Percentiles rank a stretch among this genome's conserved stretches.
Conservation (phyloP, 2,797 vertebrate genomes). For the Diglossa cyanea region DNA sequence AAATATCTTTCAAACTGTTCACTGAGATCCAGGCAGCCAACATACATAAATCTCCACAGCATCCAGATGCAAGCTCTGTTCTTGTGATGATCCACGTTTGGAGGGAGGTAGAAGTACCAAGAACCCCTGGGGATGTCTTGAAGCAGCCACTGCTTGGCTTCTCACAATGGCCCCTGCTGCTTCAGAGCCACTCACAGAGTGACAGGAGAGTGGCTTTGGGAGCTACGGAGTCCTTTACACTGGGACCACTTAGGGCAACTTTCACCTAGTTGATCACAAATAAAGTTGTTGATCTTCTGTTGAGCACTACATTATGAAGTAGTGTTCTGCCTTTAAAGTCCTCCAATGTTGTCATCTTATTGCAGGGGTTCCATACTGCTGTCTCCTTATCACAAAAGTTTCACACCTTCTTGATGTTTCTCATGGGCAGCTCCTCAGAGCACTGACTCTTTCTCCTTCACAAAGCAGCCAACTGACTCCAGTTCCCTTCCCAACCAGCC, state of each 20-base stretch:
- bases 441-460: too few relatives aligned
- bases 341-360: background rate
- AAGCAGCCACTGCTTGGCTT: accelerated
- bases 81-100: background rate
- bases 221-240: background rate
- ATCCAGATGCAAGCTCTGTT: background rate
- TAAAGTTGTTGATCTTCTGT: background rate
- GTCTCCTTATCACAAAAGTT: too few relatives aligned
- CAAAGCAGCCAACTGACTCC: too few relatives aligned
- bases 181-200: background rate
- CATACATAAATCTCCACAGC: background rate
- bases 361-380: too few relatives aligned
- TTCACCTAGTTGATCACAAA: background rate
- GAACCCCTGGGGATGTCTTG: background rate
- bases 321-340: background rate
- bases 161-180: background rate
- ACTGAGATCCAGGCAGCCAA: background rate
- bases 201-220: background rate
- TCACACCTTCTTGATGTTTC: too few relatives aligned
- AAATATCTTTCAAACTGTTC: background rate
- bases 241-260: background rate
- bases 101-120: background rate
- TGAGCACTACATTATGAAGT: background rate
- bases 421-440: too few relatives aligned
- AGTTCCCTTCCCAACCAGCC: too few relatives aligned